Conservation (phyloP, 1,140 invertebrate genomes). For the Drosophila paulistorum region DNA sequence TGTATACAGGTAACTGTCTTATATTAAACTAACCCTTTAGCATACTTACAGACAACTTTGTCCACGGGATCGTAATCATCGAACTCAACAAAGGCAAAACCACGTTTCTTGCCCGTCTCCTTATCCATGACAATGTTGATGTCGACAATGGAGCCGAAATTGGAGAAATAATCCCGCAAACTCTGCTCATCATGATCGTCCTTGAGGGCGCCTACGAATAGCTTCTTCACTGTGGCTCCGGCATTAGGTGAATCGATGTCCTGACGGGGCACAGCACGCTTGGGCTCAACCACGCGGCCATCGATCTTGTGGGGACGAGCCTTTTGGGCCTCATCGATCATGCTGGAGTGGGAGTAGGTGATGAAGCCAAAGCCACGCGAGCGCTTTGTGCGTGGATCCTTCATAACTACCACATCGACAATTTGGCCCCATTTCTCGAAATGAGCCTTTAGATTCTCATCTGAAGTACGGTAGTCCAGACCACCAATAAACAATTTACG, state of each 20-base stretch:
- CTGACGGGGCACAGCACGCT: slow-evolving; percentile 97
- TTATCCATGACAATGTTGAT: slow-evolving; percentile 96
- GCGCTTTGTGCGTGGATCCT: slow-evolving; percentile 95
- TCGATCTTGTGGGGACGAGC: slow-evolving; percentile 90
- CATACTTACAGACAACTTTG: slow-evolving; percentile 91
- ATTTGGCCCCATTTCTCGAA: slow-evolving; percentile 99
- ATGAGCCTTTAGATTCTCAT: slow-evolving; percentile 96
- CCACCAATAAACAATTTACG: slow-evolving; percentile 99
- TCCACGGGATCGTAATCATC: slow-evolving; percentile 98
- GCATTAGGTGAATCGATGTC: slow-evolving; percentile 95
- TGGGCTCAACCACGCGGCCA: slow-evolving; percentile 96
- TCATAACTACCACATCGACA: slow-evolving; percentile 99
- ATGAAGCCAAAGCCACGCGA: slow-evolving; percentile 99
- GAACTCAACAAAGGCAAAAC: slow-evolving; percentile 98
- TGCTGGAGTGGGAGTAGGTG: slow-evolving; percentile 95
- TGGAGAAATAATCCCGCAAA: slow-evolving; percentile 92
- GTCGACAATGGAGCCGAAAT: slow-evolving; percentile 92
- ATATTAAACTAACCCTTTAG: neutral
- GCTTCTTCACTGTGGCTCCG: slow-evolving; percentile 96
- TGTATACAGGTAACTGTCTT: slow-evolving; percentile 59
- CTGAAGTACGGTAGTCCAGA: slow-evolving; percentile 97
- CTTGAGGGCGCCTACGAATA: slow-evolving; percentile 96
- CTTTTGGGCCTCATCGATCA: slow-evolving; percentile 97
- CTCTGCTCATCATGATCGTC: slow-evolving; percentile 96
- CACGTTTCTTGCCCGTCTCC: slow-evolving; percentile 95